Evolutionary conservation across 35 echinoderm and acorn worm species (phyloP), one percentile per base, ranked within the genome.

Genomic region (Hemicentrotus pulcherrimus): DNA sequence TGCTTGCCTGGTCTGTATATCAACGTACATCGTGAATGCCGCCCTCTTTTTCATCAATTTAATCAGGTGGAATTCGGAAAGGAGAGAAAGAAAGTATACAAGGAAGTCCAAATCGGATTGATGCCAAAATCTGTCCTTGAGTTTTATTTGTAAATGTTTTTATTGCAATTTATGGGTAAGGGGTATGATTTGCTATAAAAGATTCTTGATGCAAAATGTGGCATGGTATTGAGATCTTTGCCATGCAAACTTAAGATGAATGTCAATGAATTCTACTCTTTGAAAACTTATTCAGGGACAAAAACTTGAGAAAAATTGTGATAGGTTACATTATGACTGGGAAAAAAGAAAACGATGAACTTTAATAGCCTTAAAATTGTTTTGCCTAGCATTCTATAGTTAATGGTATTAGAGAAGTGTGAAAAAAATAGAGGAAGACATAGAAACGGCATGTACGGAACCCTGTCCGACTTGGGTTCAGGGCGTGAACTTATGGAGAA

Each of bases 1-100:
- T 97, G 94, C 94, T 2, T 99, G 98, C 61, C 31, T 99, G 0
- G 98, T 99, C 19, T 99, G 98, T 95, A 95, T 99, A 35, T 96
- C 98, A 28, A 99, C 98, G 48, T 99, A 99, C 86, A 45, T 96
- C 86, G 97, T 99, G 61, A 99, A 99, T 59, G 89, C 31, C 19
- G 58, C 95, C 46, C 92, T 99, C 11, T 87, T 99, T 24, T 58
- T 95, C 50, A 48, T 99, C 61, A 97, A 96, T 91, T 86, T 98
- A 18, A 86, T 94, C 91, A 95, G 97, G 91, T 95, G 96, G 95
- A 97, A 93, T 47, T 93, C 91, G 2, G 91, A 93, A 33, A 93
- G 91, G 46, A 93, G 88, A 31, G 88, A 90, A 90, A 33, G 88
- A 33, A 90, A 90, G 88, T 90, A 90, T 24, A 45, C 88, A 33